Percentiles rank a stretch among this genome's conserved stretches.
These are phyloP conservation scores for Lasioglossum pauxillum DNA, from an alignment of 2,888 invertebrate genomes.

Conservation along the genomic window DNA sequence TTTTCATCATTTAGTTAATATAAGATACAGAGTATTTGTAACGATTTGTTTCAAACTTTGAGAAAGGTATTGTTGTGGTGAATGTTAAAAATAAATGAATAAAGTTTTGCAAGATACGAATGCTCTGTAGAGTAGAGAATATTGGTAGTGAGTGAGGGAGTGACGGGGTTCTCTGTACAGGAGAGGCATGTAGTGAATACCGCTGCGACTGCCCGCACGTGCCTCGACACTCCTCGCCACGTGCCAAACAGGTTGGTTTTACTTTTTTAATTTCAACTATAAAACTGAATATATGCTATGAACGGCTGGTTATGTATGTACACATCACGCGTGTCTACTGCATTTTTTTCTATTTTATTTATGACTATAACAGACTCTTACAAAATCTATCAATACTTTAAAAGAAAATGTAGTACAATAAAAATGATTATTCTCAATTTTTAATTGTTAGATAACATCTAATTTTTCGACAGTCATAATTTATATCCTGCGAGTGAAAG, in stretches of 20 bases:
- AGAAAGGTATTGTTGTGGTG: background rate
- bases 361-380: background rate
- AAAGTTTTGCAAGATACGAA: conserved; percentile 49
- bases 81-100: background rate
- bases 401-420: background rate
- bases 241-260: conserved; percentile 82
- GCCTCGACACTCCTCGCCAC: conserved; percentile 84
- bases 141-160: conserved; percentile 82
- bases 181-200: conserved; percentile 83
- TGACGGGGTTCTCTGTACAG: conserved; percentile 84
- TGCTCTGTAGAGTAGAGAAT: conserved; percentile 65
- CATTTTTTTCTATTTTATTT: conserved; percentile 6
- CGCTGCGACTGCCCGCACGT: conserved; percentile 81
- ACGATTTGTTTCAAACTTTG: conserved; percentile 3
- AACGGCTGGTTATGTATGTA: conserved; percentile 45
- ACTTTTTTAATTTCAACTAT: conserved; percentile 59
- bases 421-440: background rate
- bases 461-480: background rate
- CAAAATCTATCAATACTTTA: no score
- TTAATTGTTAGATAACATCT: background rate
- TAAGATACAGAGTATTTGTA: conserved; percentile 56
- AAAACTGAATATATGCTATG: conserved; percentile 20
- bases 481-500: background rate
- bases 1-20: conserved; percentile 46
- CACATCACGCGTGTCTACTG: conserved; percentile 11